Base-by-base conservation (phyloP, 1,140 invertebrate genomes). In the Augochlora pura region DNA sequence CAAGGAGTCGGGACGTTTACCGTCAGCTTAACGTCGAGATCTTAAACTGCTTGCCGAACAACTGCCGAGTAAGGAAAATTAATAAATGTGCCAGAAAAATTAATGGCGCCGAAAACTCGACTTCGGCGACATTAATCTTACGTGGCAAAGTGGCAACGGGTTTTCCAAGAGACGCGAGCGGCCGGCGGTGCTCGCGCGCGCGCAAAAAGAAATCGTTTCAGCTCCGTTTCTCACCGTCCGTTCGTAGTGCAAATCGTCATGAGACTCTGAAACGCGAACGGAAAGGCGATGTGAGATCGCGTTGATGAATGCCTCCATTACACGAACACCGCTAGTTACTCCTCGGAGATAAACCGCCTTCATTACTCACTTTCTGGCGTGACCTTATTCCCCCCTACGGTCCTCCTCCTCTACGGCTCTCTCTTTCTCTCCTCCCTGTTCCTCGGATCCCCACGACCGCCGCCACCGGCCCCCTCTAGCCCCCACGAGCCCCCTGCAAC, bases 221-320 rank as follows among this genome's bases (percentile, higher is more conserved):
- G 81, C 81, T 86, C 81, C 84, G 85, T 87, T 86, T 87, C 84
- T 86, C 85, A 86, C 77, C 84, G 84, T 86, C 81, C 73, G 81
- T 81, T 80, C 84, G 85, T 80, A 85, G 84, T 81, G 84, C 86
- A 84, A 90, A 90, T 90, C 90, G 88, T 90, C 88, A 88, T 84
- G 89, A 88, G 88, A 88, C 88, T 88, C 86, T 87, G 88, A 90
- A 91, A 88, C 86, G 85, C 88, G 90, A 91, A 91, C 86, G 89
- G 88, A 89, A 90, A 90, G 87, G 89, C 88, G 89, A 91, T 90
- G 89, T 77, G 85, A 90, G 90, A 92, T 91, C 91, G 89, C 87
- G 89, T 89, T 92, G 91, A 92, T 91, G 91, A 92, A 92, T 92
- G 91, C 88, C 88, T 88, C 91, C 91, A 92, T 92, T 92, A 91